A percentile compares a stretch with the other conserved stretches of the same genome.
phyloP scores from a whole-genome alignment of 2,113 vertebrate genomes.

The Litocranius walleri region DNA sequence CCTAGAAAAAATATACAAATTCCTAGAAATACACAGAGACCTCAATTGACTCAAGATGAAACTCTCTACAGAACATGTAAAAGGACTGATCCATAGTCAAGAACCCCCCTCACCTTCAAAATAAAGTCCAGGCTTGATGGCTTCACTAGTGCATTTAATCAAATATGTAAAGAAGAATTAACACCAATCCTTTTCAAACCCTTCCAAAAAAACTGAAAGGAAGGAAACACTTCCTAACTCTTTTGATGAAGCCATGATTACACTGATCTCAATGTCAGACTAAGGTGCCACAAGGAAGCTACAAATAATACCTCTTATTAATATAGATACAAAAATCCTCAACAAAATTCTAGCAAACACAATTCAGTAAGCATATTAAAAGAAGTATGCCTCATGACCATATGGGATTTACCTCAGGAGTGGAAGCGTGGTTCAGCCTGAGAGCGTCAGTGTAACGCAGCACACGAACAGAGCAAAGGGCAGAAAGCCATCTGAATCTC shows the following conservation, averaged over 20 bases:
- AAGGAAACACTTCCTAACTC: not conserved
- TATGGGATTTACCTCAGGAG: not conserved
- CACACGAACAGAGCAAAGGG: not conserved
- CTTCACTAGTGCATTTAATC: not conserved
- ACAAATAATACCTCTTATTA: not conserved
- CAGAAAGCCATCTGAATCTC: fast-evolving
- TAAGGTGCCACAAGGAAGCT: not conserved
- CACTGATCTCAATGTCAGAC: not conserved
- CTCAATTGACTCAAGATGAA: not conserved
- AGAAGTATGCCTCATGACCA: not conserved
- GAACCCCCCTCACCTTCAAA: not conserved
- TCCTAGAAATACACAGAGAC: too few relatives aligned
- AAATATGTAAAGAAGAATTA: not conserved
- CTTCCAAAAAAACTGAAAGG: not conserved
- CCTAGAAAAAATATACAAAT: too few relatives aligned
- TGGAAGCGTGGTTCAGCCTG: not conserved
- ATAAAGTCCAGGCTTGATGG: not conserved
- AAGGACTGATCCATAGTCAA: not conserved
- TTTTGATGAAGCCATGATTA: not conserved
- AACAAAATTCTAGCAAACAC: not conserved
- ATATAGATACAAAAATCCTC: not conserved
- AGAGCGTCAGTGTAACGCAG: too few relatives aligned
- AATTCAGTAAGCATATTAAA: not conserved
- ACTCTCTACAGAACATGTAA: not conserved
- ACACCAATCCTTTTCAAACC: not conserved